Base-by-base conservation (phyloP, 2,797 vertebrate species). In the Danio jaintianensis region DNA sequence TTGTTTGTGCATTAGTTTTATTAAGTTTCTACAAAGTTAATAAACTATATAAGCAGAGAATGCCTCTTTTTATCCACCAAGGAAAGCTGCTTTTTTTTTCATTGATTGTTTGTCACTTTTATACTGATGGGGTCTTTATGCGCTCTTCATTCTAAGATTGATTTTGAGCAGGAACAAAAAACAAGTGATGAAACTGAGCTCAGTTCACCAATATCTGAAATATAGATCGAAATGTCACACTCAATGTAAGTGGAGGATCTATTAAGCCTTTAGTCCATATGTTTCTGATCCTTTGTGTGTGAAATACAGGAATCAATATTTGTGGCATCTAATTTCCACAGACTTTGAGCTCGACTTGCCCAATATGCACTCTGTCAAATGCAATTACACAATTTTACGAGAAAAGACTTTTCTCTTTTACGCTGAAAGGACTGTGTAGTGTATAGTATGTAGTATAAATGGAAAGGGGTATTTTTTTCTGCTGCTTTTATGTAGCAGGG, bases 251-350 rank as follows among this genome's bases (percentile, higher is more conserved):
- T 3, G 2, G 38, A 66, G 52, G 62, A 29, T 67, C 20, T 53
- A 42, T 79, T 11, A 18, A 2, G 20, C 67, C 53, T 62, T 53
- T 42, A 52, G 69, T 15, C 52, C 38, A 56, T 71, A 43, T 7
- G 7, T 74, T 74, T 61, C 15, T 61, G 42, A 48, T 45, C 15
- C 48, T 2, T 55, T 79, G 36, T 62, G 36, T 71, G 47, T 71
- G 56, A 20, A 61, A 52, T 52, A 52, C 64, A 29, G 12, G 6
- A 63, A 73, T 73, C 48, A 5, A 79, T 80, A 52, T 59, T 59
- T 12, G n/a, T 43, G 69, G 38, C 48, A 43, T 80, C 36, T 80
- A 55, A 63, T 80, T 73, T 80, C 78, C n/a, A 15, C 15, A 13
- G 20, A 36, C 20, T 53, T 72, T 72, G 40, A 63, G 36, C 18